phyloP scores from a whole-genome alignment of 2,888 invertebrate species.

The Clivina fossor region DNA sequence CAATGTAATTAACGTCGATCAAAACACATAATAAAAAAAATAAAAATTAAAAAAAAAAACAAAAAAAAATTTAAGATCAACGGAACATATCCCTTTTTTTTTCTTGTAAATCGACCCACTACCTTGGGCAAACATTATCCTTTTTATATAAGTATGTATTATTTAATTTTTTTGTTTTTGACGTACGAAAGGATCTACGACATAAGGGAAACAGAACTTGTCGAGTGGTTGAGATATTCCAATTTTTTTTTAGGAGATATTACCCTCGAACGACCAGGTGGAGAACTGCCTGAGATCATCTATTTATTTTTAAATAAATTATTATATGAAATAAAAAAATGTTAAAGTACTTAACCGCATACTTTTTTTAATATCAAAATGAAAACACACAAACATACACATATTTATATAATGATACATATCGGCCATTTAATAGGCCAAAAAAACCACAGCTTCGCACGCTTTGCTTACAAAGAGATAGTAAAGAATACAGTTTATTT shows the following conservation, averaged over 20 bases:
- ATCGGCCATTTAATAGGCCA: slow-evolving; percentile 44
- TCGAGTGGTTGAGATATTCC: slow-evolving; percentile 43
- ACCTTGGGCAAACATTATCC: no score
- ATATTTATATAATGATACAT: slow-evolving; percentile 39
- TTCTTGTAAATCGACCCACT: no score
- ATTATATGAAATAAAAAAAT: no score
- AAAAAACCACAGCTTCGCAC: slow-evolving; percentile 39
- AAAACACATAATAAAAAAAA: slow-evolving; percentile 7
- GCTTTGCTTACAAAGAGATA: slow-evolving; percentile 37
- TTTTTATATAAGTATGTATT: slow-evolving; percentile 26
- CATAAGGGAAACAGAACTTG: slow-evolving; percentile 44
- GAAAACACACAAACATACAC: no score
- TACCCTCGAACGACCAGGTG: slow-evolving; percentile 32
- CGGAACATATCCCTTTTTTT: no score
- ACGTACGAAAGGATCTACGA: slow-evolving; percentile 23
- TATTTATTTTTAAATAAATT: slow-evolving; percentile 11
- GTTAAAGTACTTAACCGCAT: no score
- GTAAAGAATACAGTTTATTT: no score
- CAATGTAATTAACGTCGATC: slow-evolving; percentile 24
- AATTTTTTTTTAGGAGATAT: slow-evolving; percentile 26
- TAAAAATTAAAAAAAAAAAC: slow-evolving; percentile 6
- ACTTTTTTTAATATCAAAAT: no score
- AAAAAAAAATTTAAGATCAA: no score
- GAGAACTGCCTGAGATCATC: slow-evolving; percentile 25
- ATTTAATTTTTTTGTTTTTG: slow-evolving; percentile 28